phyloP scores from a whole-genome alignment of 2,113 vertebrate species.

The Podiceps cristatus region DNA sequence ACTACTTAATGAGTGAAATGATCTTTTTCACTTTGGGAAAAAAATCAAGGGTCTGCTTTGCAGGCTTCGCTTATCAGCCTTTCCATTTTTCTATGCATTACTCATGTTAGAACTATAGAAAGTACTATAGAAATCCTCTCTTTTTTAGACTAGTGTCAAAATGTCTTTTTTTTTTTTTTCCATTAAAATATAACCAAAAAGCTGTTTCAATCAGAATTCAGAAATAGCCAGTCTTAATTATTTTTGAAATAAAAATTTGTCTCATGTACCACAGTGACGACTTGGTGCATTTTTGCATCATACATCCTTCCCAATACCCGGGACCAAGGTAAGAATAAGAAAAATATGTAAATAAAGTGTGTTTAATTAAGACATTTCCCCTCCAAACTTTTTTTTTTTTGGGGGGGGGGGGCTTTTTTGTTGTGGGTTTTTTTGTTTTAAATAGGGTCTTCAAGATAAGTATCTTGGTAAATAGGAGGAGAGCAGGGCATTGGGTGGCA shows the following conservation, averaged over 20 bases:
- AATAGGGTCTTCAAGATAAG: neutral
- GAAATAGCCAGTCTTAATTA: neutral
- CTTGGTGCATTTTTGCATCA: fast-evolving
- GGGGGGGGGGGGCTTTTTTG: neutral
- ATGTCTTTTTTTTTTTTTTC: neutral
- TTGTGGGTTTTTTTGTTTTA: neutral
- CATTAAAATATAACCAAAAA: neutral
- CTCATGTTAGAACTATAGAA: neutral
- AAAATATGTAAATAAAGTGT: neutral
- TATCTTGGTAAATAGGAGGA: no score
- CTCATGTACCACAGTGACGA: fast-evolving
- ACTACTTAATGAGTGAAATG: neutral
- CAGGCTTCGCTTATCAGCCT: neutral
- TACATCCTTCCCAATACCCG: neutral
- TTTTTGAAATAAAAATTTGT: neutral
- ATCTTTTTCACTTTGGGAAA: neutral
- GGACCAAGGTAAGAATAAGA: neutral
- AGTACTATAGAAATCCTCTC: neutral
- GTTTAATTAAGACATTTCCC: neutral
- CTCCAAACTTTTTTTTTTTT: neutral
- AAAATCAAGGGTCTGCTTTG: neutral
- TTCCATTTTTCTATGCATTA: neutral
- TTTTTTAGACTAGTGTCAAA: neutral
- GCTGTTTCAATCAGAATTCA: neutral
- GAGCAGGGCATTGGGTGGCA: neutral